Base-by-base conservation (phyloP, 2,888 invertebrate genomes). In the Eupithecia dodoneata region DNA sequence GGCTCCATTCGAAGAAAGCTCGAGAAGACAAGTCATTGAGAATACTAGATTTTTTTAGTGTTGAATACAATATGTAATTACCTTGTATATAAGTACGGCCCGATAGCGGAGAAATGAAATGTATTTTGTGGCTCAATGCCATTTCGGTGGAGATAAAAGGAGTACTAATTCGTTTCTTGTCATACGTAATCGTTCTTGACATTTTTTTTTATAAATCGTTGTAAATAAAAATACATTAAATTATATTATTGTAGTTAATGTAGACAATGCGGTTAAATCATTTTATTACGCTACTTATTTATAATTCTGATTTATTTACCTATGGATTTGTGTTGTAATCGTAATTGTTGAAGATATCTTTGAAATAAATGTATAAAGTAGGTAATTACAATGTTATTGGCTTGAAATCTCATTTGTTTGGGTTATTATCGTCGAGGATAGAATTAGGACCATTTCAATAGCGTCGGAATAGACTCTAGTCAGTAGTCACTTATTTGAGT, bases 21-120 rank as follows among this genome's bases (percentile, higher is more conserved):
- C 77, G 79, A 79, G 77, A 76, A 76, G 77, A 89, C 83, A 90
- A 89, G 87, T 87, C 87, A 89, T 85, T 87, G 87, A 90, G 87
- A 86, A 86, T 87, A 88, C 84, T 87, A 90, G 89, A 89, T 89
- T 90, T 88, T 90, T 90, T 88, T 90, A 90, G 91, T 89, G 91
- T 92, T 93, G 91, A 85, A 91, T 90, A 90, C 88, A 89, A 89
- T 89, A 89, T 93, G 92, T 93, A 93, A 92, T 92, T 89, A 93
- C 89, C 91, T 90, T 94, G 94, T 94, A 94, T 88, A 94, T 94
- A 94, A 94, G 94, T 94, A 94, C 93, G 94, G 91, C 94, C 87
- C 87, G 91, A 30, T 30, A 89, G 87, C 86, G 89, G 88, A 92
- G 90, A 89, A 84, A 85, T 89, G 86, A 86, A 88, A 88, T 87